Conservation (phyloP, 37 sponge, comb jelly and placozoan genomes). For the Amphimedon queenslandica region DNA sequence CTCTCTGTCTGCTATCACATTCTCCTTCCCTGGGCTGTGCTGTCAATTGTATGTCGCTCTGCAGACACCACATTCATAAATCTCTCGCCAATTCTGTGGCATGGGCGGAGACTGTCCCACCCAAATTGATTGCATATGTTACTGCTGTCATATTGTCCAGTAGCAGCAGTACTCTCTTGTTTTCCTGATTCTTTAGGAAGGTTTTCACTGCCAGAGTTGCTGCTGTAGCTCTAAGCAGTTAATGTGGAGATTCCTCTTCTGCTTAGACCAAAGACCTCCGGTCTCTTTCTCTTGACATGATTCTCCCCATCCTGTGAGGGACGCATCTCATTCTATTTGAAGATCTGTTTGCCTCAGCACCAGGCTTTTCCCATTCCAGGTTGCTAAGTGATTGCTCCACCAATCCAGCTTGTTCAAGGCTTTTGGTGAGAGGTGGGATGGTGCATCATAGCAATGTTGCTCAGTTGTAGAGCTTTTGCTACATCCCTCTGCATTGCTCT, state of each 20-base stretch:
- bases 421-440: no score
- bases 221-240: conserved; percentile 54
- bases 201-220: conserved; percentile 17
- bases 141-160: conserved; percentile 35
- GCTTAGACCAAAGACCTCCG: conserved; percentile 27
- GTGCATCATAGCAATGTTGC: no score
- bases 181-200: conserved; percentile 1
- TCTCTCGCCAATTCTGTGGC: conserved; percentile 14
- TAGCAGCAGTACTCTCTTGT: conserved; percentile 6
- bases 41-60: conserved; percentile 6
- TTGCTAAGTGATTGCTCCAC: conserved; percentile 1
- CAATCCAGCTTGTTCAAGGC: conserved; percentile 20
- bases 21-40: conserved; percentile 27
- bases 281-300: conserved; percentile 11
- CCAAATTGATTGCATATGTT: conserved; percentile 21
- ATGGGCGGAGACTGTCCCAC: conserved; percentile 13
- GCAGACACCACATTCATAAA: conserved; percentile 33
- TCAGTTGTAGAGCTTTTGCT: no score
- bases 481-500: conserved; percentile 25
- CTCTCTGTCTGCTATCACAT: conserved; percentile 24
- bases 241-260: conserved; percentile 32
- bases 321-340: conserved; percentile 18
- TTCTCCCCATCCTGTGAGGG: conserved; percentile 32
- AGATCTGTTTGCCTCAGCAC: not conserved
- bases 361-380: not conserved